Percentiles rank a stretch among this genome's conserved stretches.
Evolutionary conservation across 2,113 vertebrate genomes (phyloP).

Genomic region (Trachemys scripta): DNA sequence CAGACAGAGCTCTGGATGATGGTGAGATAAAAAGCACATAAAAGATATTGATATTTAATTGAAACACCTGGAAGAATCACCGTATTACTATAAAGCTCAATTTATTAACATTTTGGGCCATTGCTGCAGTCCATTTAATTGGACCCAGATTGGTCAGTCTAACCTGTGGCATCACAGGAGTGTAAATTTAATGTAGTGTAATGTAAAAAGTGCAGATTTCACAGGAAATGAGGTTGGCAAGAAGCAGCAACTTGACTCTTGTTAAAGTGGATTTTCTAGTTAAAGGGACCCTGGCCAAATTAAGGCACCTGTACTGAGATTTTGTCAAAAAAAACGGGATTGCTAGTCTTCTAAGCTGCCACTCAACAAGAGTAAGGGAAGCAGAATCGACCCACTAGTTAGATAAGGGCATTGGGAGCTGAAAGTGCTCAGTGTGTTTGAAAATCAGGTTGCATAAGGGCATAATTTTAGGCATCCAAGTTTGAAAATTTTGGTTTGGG

Average conservation of each 20-base stretch:
- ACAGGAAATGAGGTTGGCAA: constrained; percentile 24
- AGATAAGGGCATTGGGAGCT: background rate
- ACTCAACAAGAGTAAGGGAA: background rate
- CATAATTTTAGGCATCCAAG: background rate
- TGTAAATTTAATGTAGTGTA: background rate
- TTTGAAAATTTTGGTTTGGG: background rate
- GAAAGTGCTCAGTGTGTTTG: background rate
- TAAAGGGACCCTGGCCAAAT: background rate
- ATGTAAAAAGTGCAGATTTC: background rate
- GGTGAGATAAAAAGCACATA: background rate
- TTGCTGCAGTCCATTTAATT: constrained; percentile 13
- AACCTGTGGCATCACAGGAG: background rate
- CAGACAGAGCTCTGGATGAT: background rate
- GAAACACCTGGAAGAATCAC: background rate
- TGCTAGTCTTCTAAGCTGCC: background rate
- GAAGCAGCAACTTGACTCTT: background rate
- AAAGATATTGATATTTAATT: background rate
- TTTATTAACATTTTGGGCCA: constrained; percentile 13
- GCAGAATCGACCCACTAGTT: background rate
- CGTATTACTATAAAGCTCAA: constrained; percentile 31
- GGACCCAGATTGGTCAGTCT: background rate
- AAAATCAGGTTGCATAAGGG: background rate
- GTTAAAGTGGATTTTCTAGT: background rate
- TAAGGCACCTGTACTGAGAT: background rate
- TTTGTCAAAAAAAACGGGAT: background rate